phyloP scores from a whole-genome alignment of 2,113 vertebrate genomes.

The Calypte anna region DNA sequence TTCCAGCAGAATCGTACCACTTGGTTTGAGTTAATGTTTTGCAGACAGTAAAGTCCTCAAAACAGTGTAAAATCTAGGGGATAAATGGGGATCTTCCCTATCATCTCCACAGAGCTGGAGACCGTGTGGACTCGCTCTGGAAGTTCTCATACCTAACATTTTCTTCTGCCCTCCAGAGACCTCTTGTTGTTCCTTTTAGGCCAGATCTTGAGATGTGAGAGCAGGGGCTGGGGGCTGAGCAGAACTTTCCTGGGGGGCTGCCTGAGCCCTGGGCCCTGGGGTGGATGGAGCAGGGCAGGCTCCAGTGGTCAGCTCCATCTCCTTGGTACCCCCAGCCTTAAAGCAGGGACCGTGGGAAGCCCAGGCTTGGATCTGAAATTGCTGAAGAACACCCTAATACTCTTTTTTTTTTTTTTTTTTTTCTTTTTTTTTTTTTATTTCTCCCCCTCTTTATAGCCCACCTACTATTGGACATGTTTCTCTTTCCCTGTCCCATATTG shows the following conservation, averaged over 20 bases:
- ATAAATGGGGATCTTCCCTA: neutral
- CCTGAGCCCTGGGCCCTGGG: too few relatives aligned
- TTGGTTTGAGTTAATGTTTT: constrained; percentile 12
- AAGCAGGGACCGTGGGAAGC: neutral
- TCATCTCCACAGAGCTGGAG: neutral
- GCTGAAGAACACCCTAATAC: neutral
- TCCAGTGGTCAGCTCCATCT: rapidly evolving
- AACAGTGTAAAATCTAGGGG: neutral
- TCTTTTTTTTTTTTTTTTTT: too few relatives aligned
- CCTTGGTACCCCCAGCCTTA: rapidly evolving
- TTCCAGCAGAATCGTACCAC: neutral
- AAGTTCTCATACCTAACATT: neutral
- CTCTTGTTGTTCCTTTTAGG: too few relatives aligned
- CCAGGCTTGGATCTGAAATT: rapidly evolving
- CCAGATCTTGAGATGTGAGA: rapidly evolving
- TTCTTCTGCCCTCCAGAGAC: neutral
- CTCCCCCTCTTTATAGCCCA: neutral
- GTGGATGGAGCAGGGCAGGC: neutral
- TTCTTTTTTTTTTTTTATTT: too few relatives aligned
- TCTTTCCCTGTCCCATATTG: neutral
- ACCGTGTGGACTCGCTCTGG: rapidly evolving
- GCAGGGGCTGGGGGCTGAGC: neutral
- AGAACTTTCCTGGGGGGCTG: neutral
- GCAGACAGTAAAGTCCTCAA: neutral
- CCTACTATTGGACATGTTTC: rapidly evolving